Base-by-base conservation (phyloP, 1,140 invertebrate species). In the Drosophila melanica region DNA sequence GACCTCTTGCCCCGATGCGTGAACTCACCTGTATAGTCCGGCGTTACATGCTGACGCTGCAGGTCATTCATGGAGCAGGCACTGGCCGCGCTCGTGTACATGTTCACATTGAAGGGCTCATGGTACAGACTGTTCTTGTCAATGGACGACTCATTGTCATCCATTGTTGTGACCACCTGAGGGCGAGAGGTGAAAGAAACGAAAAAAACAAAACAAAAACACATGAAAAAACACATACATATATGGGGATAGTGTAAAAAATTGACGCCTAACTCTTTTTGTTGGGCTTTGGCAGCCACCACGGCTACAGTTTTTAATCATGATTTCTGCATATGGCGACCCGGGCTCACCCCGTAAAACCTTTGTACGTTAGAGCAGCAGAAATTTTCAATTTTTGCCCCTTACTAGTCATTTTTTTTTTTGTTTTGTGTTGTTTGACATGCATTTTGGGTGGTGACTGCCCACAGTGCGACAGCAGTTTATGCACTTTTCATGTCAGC, bases 41-140 rank as follows among this genome's bases (percentile, higher is more conserved):
- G 92, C 75, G 91, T 91, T 71, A 90, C 80, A 84, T 92, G 92
- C 73, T 92, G 91, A 67, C 90, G 85, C 78, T 92, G 92, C 74
- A 91, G 85, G 81, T 92, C 91, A 79, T 92, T 92, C 77, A 92
- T 84, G 59, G 90, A 90, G 68, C 91, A 92, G 44, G 81, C 91
- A 67, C 91, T 92, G 51, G 90, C 91, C 65, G 90, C 90, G 86
- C 91, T 92, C 53, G 92, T 90, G 79, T 92, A 93, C 87, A 93
- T 92, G 77, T 92, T 93, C 63, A 92, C 84, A 75, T 93, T 92
- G 90, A 92, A 92, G 53, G 92, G 92, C 81, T 93, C 93, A 75
- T 93, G 92, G 81, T 93, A 93, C 35, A 93, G 79, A 75, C 91
- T 92, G 60, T 85, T 92, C 82, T 93, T 93, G 90, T 93, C 92